Evolutionary conservation across 2,113 vertebrate species (phyloP).

Genomic region (Elanoides forficatus): DNA sequence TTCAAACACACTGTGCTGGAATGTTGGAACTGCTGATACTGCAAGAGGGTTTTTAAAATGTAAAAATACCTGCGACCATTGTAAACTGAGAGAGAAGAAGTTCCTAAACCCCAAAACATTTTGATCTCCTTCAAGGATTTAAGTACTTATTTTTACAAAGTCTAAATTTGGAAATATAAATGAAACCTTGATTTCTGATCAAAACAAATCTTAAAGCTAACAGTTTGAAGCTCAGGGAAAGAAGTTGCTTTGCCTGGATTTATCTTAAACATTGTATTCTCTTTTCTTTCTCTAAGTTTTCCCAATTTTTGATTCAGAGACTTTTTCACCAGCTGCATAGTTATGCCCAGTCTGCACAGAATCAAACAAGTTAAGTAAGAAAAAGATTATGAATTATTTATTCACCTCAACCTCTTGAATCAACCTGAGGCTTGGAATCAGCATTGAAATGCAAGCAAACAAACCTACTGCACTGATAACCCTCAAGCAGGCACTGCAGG

Average conservation of each 20-base stretch:
- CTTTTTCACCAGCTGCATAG: neutral
- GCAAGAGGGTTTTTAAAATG: neutral
- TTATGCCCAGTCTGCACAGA: neutral
- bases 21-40: neutral
- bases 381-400: neutral
- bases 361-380: neutral
- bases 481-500: neutral
- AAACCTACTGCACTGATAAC: neutral
- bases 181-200: neutral
- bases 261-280: neutral
- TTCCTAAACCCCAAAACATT: neutral
- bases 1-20: neutral
- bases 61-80: neutral
- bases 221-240: neutral
- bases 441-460: neutral
- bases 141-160: neutral
- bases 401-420: neutral
- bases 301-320: neutral
- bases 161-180: neutral
- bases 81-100: neutral
- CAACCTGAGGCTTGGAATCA: neutral
- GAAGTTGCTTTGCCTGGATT: neutral
- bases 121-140: neutral
- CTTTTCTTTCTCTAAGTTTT: neutral
- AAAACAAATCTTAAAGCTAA: neutral